Conservation (phyloP, 2,113 vertebrate species). For the Brachypodius melanocephalos region DNA sequence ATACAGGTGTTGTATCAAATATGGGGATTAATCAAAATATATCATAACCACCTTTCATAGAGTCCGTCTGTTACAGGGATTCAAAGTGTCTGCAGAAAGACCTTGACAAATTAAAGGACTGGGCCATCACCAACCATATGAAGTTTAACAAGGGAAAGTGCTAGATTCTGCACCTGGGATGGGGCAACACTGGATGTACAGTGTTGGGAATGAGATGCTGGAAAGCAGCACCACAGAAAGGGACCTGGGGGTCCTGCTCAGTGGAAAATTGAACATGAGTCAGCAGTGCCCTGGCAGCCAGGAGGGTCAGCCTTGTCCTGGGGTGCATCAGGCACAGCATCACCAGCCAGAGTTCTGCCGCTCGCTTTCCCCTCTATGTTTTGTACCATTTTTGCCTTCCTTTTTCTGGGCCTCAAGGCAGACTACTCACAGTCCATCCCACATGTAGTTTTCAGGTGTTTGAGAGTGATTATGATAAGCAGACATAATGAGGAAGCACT, state of each 20-base stretch:
- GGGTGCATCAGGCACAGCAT: not conserved
- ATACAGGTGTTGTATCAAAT: not conserved
- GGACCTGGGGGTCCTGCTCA: too few species aligned
- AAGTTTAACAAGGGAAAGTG: not conserved
- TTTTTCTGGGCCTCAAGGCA: not conserved
- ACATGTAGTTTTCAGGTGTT: not conserved
- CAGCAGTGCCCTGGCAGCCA: not conserved
- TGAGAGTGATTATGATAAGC: not conserved
- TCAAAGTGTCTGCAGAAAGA: not conserved
- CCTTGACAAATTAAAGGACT: not conserved
- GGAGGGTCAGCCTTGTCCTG: accelerated
- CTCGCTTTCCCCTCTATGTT: accelerated
- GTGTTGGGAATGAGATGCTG: not conserved
- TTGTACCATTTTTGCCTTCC: accelerated
- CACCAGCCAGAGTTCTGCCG: accelerated
- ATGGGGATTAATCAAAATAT: not conserved
- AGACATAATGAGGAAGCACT: not conserved
- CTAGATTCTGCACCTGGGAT: not conserved
- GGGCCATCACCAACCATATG: not conserved
- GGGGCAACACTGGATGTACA: not conserved
- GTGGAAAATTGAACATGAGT: accelerated
- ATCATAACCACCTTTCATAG: not conserved
- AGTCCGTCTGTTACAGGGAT: not conserved
- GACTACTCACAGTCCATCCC: not conserved
- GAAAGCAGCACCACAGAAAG: not conserved